A percentile compares a stretch with the other conserved stretches of the same genome.
phyloP scores from a whole-genome alignment of 2,113 vertebrate genomes.

The Leucopsar rothschildi region DNA sequence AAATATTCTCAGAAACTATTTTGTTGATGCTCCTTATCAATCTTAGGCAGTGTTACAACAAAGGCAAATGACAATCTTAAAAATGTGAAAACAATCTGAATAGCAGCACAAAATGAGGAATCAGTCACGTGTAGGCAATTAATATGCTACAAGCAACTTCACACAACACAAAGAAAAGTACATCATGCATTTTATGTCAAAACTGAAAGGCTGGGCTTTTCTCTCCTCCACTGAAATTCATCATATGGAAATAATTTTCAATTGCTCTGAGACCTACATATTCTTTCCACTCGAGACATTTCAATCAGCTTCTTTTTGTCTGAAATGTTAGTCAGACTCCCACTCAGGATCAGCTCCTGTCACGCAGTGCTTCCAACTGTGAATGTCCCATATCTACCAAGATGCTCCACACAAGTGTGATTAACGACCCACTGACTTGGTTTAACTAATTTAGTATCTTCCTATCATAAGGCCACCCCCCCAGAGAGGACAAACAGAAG shows the following conservation, averaged over 20 bases:
- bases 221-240: background rate
- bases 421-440: background rate
- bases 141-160: background rate
- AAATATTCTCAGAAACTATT: background rate
- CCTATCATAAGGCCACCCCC: background rate
- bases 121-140: fast-evolving
- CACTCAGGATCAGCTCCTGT: background rate
- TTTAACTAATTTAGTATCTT: background rate
- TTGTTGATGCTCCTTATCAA: background rate
- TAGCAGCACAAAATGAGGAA: background rate
- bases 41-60: background rate
- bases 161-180: background rate
- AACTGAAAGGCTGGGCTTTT: background rate
- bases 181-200: background rate
- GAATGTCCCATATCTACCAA: background rate
- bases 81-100: background rate
- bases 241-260: background rate
- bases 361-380: background rate
- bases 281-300: background rate
- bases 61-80: background rate
- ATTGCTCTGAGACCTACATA: background rate
- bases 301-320: background rate
- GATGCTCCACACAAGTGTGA: background rate
- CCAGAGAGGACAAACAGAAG: background rate
- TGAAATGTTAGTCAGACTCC: background rate